These are phyloP conservation scores for Synergus umbraculus DNA, from an alignment of 2,888 invertebrate genomes.

Conservation along the genomic window DNA sequence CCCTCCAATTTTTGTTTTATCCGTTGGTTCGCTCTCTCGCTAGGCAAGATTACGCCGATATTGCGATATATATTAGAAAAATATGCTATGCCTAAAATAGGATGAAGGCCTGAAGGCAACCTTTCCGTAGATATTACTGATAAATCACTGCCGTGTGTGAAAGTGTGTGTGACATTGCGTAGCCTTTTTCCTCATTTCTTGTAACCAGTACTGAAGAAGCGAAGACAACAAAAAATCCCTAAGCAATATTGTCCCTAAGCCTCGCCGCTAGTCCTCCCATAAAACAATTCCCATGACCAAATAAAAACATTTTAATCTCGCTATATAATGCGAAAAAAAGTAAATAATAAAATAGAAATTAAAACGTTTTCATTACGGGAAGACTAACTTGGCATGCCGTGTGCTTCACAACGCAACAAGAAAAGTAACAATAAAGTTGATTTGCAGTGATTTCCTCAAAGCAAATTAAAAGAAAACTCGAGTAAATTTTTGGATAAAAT, in stretches of 20 bases:
- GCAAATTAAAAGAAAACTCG: neutral
- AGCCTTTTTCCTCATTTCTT: conserved; percentile 41
- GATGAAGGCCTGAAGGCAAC: conserved; percentile 76
- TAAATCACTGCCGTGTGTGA: conserved; percentile 57
- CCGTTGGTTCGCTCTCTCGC: conserved; percentile 60
- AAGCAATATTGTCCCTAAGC: conserved; percentile 55
- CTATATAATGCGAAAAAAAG: conserved; percentile 5
- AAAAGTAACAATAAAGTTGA: conserved; percentile 31
- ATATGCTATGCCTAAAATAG: conserved; percentile 78
- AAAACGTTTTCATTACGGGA: conserved; percentile 16
- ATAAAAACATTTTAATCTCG: conserved; percentile 18
- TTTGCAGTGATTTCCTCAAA: neutral
- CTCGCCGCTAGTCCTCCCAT: conserved; percentile 42
- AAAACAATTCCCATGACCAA: conserved; percentile 5
- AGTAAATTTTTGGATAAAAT: conserved; percentile 1
- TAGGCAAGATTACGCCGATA: conserved; percentile 74
- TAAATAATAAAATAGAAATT: neutral
- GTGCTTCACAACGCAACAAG: conserved; percentile 20
- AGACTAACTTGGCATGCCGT: conserved; percentile 31
- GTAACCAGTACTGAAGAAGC: conserved; percentile 48
- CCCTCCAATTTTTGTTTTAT: conserved; percentile 57
- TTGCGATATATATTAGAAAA: conserved; percentile 76
- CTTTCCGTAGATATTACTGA: conserved; percentile 72
- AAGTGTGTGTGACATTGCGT: conserved; percentile 37
- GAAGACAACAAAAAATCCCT: conserved; percentile 44